These are phyloP conservation scores for Dasypus novemcinctus DNA, from an alignment of 2,113 vertebrate species.

Conservation along the genomic window DNA sequence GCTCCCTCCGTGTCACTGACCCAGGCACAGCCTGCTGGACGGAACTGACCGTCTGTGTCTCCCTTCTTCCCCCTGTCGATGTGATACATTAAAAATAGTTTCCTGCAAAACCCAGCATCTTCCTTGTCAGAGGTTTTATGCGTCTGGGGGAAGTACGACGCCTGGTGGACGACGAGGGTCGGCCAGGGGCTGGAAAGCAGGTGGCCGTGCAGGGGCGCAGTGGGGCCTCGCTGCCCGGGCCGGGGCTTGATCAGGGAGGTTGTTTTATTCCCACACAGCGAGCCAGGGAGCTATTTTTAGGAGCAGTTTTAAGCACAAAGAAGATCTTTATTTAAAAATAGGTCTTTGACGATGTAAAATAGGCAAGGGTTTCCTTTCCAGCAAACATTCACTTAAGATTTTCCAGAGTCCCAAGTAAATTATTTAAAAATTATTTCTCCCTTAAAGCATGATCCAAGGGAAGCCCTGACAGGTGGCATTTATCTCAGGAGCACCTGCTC, in stretches of 20 bases:
- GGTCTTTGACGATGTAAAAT: constrained; percentile 79
- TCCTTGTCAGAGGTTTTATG: not conserved
- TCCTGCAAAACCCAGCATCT: not conserved
- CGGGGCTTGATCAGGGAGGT: constrained; percentile 58
- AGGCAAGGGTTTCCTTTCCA: constrained; percentile 79
- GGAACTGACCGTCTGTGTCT: not conserved
- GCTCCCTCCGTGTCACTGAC: constrained; percentile 51
- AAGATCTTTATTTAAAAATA: constrained; percentile 81
- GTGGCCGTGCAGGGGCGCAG: not conserved
- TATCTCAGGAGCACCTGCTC: constrained; percentile 77
- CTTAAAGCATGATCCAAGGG: constrained; percentile 73
- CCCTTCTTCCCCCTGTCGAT: not conserved
- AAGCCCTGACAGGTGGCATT: constrained; percentile 77
- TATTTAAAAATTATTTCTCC: constrained; percentile 76
- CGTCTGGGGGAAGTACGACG: not conserved
- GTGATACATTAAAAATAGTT: not conserved
- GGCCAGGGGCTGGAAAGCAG: constrained; percentile 38
- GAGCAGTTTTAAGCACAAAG: constrained; percentile 79
- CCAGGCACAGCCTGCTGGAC: not conserved
- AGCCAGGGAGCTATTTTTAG: constrained; percentile 80
- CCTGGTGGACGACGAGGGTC: constrained; percentile 30
- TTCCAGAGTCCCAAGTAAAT: constrained; percentile 78
- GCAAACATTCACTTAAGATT: constrained; percentile 78
- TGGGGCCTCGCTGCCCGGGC: constrained; percentile 70
- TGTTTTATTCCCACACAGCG: constrained; percentile 75